Evolutionary conservation across 2,888 invertebrate species (phyloP).

Genomic region (Fragum whitleyi): DNA sequence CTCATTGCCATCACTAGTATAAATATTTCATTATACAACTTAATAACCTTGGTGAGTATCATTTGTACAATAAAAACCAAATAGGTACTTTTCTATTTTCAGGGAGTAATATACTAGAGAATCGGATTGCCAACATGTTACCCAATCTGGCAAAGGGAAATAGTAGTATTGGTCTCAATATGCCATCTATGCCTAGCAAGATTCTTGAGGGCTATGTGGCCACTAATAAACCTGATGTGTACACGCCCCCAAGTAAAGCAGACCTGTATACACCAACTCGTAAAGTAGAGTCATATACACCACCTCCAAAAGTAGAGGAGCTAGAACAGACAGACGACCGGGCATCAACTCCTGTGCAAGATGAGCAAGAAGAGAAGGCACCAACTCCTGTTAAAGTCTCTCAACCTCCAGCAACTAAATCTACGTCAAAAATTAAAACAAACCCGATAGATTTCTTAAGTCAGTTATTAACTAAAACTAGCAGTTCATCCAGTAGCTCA

Average conservation of each 20-base stretch:
- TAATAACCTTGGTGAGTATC: too few relatives aligned
- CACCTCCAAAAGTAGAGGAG: background rate
- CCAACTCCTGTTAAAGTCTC: conserved; percentile 39
- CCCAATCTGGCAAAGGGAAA: conserved; percentile 64
- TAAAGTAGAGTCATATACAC: background rate
- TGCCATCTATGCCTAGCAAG: conserved; percentile 9
- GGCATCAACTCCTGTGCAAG: conserved; percentile 78
- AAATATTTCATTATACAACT: too few relatives aligned
- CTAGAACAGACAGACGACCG: conserved; percentile 65
- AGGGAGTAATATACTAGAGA: conserved; percentile 66
- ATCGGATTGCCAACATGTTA: conserved; percentile 68
- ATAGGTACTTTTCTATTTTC: conserved; percentile 25
- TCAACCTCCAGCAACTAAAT: conserved; percentile 35
- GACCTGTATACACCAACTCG: background rate
- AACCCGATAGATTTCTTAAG: conserved; percentile 82
- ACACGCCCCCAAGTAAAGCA: conserved; percentile 2
- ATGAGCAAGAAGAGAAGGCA: conserved; percentile 72
- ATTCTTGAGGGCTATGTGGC: background rate
- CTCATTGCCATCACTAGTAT: too few relatives aligned
- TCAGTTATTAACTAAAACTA: conserved; percentile 77
- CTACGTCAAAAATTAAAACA: conserved; percentile 49
- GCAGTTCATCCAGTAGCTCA: conserved; percentile 71
- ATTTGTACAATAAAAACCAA: too few relatives aligned
- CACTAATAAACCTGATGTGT: conserved; percentile 15
- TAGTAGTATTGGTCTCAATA: conserved; percentile 35